Percentiles rank a stretch among this genome's conserved stretches.
Conservation (phyloP, 2,888 invertebrate genomes). For the Sarcophaga variegata region DNA sequence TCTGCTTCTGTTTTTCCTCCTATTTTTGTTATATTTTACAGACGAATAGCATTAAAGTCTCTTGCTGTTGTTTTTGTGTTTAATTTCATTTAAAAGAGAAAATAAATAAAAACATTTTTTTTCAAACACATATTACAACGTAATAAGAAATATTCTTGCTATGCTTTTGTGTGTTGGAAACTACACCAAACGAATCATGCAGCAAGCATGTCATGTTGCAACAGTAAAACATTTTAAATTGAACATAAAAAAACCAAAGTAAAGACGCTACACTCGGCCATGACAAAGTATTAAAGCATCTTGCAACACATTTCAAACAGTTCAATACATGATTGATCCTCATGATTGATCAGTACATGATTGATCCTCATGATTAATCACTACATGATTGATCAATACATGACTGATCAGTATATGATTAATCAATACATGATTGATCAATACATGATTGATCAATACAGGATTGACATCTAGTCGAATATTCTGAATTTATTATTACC, state of each 20-base stretch:
- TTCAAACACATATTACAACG: constrained; percentile 59
- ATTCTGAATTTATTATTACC: no score
- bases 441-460: no score
- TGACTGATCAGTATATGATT: no score
- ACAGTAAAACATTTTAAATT: constrained; percentile 26
- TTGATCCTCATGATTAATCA: no score
- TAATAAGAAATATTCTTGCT: constrained; percentile 68
- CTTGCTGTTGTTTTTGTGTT: constrained; percentile 46
- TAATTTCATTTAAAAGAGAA: constrained; percentile 53
- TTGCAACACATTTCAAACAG: no score
- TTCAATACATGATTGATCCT: no score
- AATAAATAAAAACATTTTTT: constrained; percentile 3
- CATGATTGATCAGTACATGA: no score
- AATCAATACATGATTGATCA: no score
- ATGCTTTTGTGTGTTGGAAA: constrained; percentile 67
- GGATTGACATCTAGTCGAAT: no score
- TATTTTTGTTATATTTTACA: not conserved
- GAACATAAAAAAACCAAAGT: constrained; percentile 8
- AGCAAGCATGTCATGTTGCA: constrained; percentile 33
- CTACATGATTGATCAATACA: no score
- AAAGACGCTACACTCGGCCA: not conserved
- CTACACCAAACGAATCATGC: constrained; percentile 59
- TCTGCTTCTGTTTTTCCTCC: not conserved
- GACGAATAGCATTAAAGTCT: not conserved
- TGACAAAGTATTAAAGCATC: no score